Evolutionary conservation across 2,113 vertebrate genomes (phyloP).

Genomic region (Brachyhypopomus gauderio): DNA sequence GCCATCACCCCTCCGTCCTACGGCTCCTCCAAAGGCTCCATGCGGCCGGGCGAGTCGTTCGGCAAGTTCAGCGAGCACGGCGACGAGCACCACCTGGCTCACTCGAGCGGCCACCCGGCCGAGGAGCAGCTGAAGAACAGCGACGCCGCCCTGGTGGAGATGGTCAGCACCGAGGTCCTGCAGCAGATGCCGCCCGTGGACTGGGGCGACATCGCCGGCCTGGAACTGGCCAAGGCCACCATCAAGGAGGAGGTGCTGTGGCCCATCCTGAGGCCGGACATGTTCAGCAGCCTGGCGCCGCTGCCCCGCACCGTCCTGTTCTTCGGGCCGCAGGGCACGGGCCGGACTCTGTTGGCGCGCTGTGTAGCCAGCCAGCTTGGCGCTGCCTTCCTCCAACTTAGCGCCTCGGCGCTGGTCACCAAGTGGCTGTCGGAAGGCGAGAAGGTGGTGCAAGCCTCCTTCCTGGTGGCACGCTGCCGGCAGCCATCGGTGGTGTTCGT

Average conservation of each 20-base stretch:
- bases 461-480: conserved; percentile 94
- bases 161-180: conserved; percentile 96
- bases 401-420: conserved; percentile 88
- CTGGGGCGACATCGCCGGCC: conserved; percentile 96
- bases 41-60: conserved; percentile 87
- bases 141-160: conserved; percentile 92
- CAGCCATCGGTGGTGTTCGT: conserved; percentile 96
- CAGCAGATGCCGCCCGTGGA: conserved; percentile 92
- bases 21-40: conserved; percentile 87
- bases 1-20: conserved; percentile 92
- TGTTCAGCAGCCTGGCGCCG: conserved; percentile 91
- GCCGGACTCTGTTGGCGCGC: conserved; percentile 91
- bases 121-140: conserved; percentile 97
- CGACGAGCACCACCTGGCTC: conserved; percentile 90
- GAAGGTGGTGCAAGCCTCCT: conserved; percentile 94
- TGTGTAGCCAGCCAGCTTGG: conserved; percentile 97
- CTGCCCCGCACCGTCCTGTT: conserved; percentile 96
- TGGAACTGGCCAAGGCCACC: conserved; percentile 93
- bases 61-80: conserved; percentile 89
- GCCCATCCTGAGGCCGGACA: conserved; percentile 96
- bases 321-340: conserved; percentile 97
- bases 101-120: conserved; percentile 89
- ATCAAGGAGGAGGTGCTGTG: conserved; percentile 98
- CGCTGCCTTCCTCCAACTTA: conserved; percentile 91
- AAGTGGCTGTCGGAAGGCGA: conserved; percentile 96